Base-by-base conservation (phyloP, 2,797 vertebrate genomes). In the Hylomyscus alleni region DNA sequence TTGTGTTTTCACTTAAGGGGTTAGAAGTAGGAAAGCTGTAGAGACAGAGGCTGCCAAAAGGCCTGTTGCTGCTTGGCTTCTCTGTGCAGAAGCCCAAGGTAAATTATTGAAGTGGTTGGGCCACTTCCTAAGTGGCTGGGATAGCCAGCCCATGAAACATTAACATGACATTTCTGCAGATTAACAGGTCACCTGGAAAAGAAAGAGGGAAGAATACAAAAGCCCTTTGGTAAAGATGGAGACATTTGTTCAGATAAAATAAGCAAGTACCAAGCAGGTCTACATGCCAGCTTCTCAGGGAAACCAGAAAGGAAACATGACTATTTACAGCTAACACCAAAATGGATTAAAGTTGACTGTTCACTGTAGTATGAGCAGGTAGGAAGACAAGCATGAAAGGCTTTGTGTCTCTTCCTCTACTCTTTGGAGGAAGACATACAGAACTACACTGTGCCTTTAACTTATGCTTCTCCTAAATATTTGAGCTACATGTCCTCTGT, bases 51-150 rank as follows among this genome's bases (percentile, higher is more conserved):
- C 0, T 88, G n/a, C 50, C 19, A 3, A 26, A 72, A 89, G 60
- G 65, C 65, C 82, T 83, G 37, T 60, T 95, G 80, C 81, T 94
- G 62, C 67, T 69, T 85, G 40, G 56, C 86, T 58, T 89, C 69
- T 92, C 34, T 85, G 24, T 67, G 34, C 37, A 90, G 98, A 98
- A 98, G 96, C 7, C 31, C 40, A 13, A 12, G 80, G 97, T 98
- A 98, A 98, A 98, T 99, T 98, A 98, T 98, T 98, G 96, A 98
- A 93, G 75, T 75, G 88, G 62, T 97, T 76, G 31, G 89, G 90
- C 95, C 95, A 58, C 97, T 98, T 97, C 94, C 96, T 85, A 97
- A 97, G 95, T 67, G 96, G 84, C 84, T 91, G 83, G 92, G 95
- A 95, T 60, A 89, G 34, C 81, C 83, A 97, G 67, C 87, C 97